phyloP scores from a whole-genome alignment of 1,140 invertebrate species.

The Drosophila prosaltans region DNA sequence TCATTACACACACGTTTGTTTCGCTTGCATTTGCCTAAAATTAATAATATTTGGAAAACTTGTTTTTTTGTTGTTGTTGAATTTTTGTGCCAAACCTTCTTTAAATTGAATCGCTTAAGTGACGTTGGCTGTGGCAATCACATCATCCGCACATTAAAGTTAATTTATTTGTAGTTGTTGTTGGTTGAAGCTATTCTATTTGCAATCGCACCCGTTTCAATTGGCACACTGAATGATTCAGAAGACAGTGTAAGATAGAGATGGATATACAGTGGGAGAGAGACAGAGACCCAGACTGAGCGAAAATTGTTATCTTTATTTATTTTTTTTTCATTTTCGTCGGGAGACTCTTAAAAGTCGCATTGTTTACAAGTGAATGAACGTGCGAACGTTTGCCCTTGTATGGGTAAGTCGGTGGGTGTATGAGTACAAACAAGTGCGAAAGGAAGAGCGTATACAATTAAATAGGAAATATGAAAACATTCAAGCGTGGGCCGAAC shows the following conservation, averaged over 20 bases:
- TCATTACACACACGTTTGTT: neutral
- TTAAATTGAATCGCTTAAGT: constrained; percentile 42
- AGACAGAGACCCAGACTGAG: neutral
- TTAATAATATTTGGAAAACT: neutral
- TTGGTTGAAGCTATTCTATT: constrained; percentile 17
- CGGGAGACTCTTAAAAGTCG: constrained; percentile 24
- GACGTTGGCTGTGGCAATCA: constrained; percentile 35
- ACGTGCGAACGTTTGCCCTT: constrained; percentile 45
- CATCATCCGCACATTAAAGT: constrained; percentile 41
- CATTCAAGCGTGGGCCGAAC: constrained; percentile 35
- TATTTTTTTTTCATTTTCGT: constrained; percentile 14
- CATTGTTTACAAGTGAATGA: constrained; percentile 49
- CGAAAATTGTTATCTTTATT: constrained; percentile 44
- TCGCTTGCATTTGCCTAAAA: neutral
- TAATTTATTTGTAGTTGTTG: constrained; percentile 8
- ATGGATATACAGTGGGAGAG: neutral
- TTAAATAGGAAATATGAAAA: constrained; percentile 11
- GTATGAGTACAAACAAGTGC: neutral
- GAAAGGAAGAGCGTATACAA: constrained; percentile 10
- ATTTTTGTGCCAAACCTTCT: neutral
- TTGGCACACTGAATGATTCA: constrained; percentile 56
- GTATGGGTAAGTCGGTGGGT: constrained; percentile 10
- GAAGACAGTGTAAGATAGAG: neutral
- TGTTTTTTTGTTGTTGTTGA: neutral
- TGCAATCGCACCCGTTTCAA: constrained; percentile 32